Evolutionary conservation across 2,888 invertebrate species (phyloP), one percentile per base, ranked within the genome.

Genomic region (Nemurella pictetii): DNA sequence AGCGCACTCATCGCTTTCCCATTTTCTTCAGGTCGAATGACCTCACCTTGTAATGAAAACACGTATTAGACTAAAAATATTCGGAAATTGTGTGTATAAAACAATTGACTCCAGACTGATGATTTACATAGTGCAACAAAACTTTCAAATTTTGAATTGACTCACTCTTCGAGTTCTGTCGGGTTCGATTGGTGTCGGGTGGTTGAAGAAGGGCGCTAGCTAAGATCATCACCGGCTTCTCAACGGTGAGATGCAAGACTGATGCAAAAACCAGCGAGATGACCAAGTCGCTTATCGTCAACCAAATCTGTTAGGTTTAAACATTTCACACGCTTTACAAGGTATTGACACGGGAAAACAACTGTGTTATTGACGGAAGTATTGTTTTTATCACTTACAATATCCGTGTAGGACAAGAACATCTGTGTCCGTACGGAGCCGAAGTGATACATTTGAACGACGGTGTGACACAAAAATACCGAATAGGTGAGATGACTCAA

Each of bases 401-500:
- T 72, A n/a, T 55, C 27, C 2, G 82, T 82, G 72, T 72, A 36
- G 27, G 82, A 72, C 55, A 82, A 12, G 20, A 55, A 29, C 72
- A 55, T 72, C 12, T 36, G 82, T 0, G 82, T 72, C 82, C 55
- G n/a, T 28, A 29, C 29, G 2, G 77, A 55, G 30, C 78, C 82
- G 7, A 29, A 55, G 25, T 84, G 83, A 25, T 36, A 55, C 72
- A 84, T 82, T 30, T 84, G 84, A 25, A 84, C 72, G 27, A 72
- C 81, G 5, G 72, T 73, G 27, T 84, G 84, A 25, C 80, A 80
- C n/a, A 84, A 36, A 80, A 77, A 84, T 9, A 80, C n/a, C 7
- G 80, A 72, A 80, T 84, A 84, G 12, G 78, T 36, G 25, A 84
- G 55, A 0, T 72, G 84, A 72, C 84, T 84, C 55, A 84, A 29